Conservation (phyloP, 2,888 invertebrate genomes). For the Gymnosoma rotundatum region DNA sequence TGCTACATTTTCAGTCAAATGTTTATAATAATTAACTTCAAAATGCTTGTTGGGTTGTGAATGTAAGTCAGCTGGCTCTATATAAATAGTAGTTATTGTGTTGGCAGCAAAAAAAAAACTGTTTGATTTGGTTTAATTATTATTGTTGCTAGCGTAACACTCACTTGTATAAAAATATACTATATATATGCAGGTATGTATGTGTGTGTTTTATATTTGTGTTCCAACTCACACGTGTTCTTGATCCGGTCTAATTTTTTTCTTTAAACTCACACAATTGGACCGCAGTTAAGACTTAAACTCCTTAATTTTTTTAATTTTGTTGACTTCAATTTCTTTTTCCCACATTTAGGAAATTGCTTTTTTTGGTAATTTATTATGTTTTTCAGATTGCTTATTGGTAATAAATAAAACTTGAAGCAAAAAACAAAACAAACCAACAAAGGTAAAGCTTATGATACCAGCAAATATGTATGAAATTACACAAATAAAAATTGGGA, state of each 20-base stretch:
- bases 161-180: not conserved
- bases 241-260: constrained; percentile 63
- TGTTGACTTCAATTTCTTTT: constrained; percentile 64
- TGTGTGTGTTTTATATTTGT: not conserved
- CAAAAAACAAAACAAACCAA: constrained; percentile 4
- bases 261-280: constrained; percentile 1
- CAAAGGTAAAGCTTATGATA: constrained; percentile 26
- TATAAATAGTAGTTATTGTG: too few relatives aligned
- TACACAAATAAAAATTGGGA: not conserved
- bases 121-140: not conserved
- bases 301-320: constrained; percentile 15
- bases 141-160: not conserved
- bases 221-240: constrained; percentile 62
- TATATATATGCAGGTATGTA: not conserved
- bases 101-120: too few relatives aligned
- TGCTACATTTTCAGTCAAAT: too few relatives aligned
- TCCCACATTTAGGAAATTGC: constrained; percentile 61
- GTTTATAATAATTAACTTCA: too few relatives aligned
- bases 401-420: constrained; percentile 20
- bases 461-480: constrained; percentile 42
- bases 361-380: not conserved
- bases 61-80: too few relatives aligned
- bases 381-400: constrained; percentile 19
- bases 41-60: too few relatives aligned
- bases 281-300: not conserved